Evolutionary conservation across 2,113 vertebrate genomes (phyloP).

Genomic region (Antennarius striatus): DNA sequence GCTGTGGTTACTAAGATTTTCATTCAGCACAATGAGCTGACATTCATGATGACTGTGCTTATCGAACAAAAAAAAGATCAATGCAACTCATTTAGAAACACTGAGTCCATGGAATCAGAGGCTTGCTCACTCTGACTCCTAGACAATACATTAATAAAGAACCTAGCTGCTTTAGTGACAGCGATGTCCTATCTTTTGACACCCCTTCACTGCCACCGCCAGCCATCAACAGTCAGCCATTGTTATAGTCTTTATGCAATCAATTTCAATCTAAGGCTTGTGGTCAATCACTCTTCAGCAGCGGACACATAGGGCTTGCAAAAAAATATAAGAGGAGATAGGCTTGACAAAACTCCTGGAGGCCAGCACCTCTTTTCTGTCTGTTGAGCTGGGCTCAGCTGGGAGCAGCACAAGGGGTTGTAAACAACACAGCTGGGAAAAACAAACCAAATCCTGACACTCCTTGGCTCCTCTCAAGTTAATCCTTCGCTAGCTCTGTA

Average conservation of each 20-base stretch:
- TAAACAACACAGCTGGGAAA: slow-evolving; percentile 61
- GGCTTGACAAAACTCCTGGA: slow-evolving; percentile 29
- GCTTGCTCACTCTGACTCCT: slow-evolving; percentile 49
- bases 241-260: slow-evolving; percentile 71
- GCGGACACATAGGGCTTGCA: slow-evolving; percentile 53
- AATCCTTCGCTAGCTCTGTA: slow-evolving; percentile 45
- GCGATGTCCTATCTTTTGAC: slow-evolving; percentile 57
- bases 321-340: slow-evolving; percentile 47
- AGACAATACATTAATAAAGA: slow-evolving; percentile 66
- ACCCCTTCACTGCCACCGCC: slow-evolving; percentile 27
- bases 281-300: slow-evolving; percentile 67
- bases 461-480: slow-evolving; percentile 45
- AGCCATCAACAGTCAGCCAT: slow-evolving; percentile 66
- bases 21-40: slow-evolving; percentile 47
- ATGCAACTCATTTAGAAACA: slow-evolving; percentile 73
- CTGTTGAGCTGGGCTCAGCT: slow-evolving; percentile 37
- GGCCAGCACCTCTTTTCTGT: slow-evolving; percentile 24
- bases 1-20: slow-evolving; percentile 35
- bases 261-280: slow-evolving; percentile 74
- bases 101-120: slow-evolving; percentile 65
- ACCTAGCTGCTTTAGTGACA: slow-evolving; percentile 65
- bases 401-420: slow-evolving; percentile 30
- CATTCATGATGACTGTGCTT: slow-evolving; percentile 58
- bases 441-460: slow-evolving; percentile 58
- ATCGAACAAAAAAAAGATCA: slow-evolving; percentile 56